Conservation (phyloP, 2,113 vertebrate species). For the Burhinus oedicnemus region DNA sequence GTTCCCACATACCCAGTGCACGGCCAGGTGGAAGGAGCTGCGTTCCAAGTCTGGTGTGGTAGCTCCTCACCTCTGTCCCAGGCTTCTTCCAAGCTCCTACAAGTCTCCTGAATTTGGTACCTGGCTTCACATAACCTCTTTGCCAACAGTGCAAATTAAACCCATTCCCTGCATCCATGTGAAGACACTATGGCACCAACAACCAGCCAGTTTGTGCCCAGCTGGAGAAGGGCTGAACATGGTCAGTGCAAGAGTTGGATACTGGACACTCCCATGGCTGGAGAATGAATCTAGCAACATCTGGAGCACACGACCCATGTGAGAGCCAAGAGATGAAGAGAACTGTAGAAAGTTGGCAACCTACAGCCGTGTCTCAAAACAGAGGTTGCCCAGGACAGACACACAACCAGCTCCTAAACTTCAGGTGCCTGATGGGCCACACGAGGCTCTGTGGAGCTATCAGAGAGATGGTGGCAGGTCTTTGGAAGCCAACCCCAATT, state of each 20-base stretch:
- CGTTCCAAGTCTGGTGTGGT: fast-evolving
- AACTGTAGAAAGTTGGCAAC: not conserved
- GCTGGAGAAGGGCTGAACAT: not conserved
- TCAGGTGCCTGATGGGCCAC: not conserved
- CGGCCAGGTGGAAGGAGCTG: fast-evolving
- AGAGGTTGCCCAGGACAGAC: not conserved
- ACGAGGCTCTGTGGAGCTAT: fast-evolving
- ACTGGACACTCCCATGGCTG: not conserved
- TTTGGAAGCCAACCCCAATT: not conserved
- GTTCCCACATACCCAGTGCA: not conserved
- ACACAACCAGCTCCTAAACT: not conserved
- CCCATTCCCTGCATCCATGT: too few relatives aligned
- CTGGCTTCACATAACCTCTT: not conserved
- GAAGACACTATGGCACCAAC: not conserved
- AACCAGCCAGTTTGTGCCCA: not conserved
- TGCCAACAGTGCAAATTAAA: not conserved
- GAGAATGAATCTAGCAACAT: not conserved
- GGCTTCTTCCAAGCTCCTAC: not conserved
- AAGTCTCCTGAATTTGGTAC: not conserved
- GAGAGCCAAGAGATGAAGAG: not conserved
- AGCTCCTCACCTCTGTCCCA: not conserved
- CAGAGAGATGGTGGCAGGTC: not conserved
- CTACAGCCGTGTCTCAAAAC: not conserved
- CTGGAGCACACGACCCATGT: not conserved
- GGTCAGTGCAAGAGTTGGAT: not conserved